Evolutionary conservation across 2,797 vertebrate genomes (phyloP).

Genomic region (Tympanoctomys barrerae): DNA sequence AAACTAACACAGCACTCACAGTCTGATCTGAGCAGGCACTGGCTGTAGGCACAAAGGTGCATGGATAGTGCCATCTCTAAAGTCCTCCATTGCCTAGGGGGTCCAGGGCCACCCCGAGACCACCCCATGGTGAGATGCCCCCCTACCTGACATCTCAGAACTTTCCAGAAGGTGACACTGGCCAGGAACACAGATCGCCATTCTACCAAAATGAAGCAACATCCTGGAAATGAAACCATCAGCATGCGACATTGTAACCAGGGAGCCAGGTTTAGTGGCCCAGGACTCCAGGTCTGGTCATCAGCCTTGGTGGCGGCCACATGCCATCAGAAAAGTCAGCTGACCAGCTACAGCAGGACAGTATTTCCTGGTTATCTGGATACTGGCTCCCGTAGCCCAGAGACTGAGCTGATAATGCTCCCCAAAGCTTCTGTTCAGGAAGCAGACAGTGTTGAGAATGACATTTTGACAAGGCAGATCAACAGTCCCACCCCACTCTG

Average conservation of each 20-base stretch:
- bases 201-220: not conserved
- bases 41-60: rapidly evolving
- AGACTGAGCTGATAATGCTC: not conserved
- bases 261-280: not conserved
- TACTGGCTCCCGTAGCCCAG: not conserved
- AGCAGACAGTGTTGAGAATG: slow-evolving; percentile 46
- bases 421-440: rapidly evolving
- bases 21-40: not conserved
- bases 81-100: not conserved
- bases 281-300: not conserved
- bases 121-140: not conserved
- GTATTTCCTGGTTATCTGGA: not conserved
- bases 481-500: not conserved
- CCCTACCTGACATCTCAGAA: too few species aligned
- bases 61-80: not conserved
- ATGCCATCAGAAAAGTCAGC: not conserved
- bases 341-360: slow-evolving; percentile 18
- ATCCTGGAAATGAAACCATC: not conserved
- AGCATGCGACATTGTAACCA: not conserved
- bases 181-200: not conserved
- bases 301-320: slow-evolving; percentile 33
- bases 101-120: not conserved
- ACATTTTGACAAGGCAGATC: slow-evolving; percentile 67
- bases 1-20: not conserved
- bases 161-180: not conserved